Conservation (phyloP, 1,140 invertebrate species). For the Gonioctena quinquepunctata region DNA sequence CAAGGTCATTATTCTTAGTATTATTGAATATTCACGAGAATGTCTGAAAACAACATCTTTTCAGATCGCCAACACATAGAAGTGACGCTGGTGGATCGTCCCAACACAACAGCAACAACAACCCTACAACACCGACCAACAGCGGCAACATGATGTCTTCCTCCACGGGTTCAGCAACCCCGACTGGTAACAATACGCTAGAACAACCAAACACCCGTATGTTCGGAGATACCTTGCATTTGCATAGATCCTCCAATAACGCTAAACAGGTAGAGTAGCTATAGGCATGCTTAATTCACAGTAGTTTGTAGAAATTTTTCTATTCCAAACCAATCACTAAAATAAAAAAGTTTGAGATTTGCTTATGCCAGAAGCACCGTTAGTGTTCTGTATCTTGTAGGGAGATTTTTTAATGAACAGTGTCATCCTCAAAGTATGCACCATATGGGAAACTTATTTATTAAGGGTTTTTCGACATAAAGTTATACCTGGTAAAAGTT, state of each 20-base stretch:
- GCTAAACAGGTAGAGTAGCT: conserved; percentile 58
- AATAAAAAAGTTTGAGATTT: neutral
- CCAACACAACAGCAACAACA: conserved; percentile 25
- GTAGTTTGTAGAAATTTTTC: neutral
- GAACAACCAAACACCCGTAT: conserved; percentile 60
- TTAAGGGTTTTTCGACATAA: no score
- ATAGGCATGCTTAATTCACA: conserved; percentile 8
- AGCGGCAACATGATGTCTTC: conserved; percentile 28
- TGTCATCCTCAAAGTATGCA: no score
- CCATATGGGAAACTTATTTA: no score
- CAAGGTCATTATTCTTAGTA: no score
- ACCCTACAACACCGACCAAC: conserved; percentile 36
- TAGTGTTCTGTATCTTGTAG: no score
- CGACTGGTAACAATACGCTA: conserved; percentile 60
- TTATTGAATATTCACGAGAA: no score
- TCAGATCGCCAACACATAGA: conserved; percentile 46
- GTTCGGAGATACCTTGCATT: conserved; percentile 63
- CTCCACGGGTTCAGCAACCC: conserved; percentile 48
- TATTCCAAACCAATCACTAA: neutral
- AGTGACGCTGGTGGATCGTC: conserved; percentile 33
- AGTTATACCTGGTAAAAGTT: no score
- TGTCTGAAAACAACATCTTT: no score
- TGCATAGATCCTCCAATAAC: conserved; percentile 55
- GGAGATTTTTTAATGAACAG: no score
- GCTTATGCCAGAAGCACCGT: no score